Evolutionary conservation across 2,113 vertebrate genomes (phyloP).

Genomic region (Scomber japonicus): DNA sequence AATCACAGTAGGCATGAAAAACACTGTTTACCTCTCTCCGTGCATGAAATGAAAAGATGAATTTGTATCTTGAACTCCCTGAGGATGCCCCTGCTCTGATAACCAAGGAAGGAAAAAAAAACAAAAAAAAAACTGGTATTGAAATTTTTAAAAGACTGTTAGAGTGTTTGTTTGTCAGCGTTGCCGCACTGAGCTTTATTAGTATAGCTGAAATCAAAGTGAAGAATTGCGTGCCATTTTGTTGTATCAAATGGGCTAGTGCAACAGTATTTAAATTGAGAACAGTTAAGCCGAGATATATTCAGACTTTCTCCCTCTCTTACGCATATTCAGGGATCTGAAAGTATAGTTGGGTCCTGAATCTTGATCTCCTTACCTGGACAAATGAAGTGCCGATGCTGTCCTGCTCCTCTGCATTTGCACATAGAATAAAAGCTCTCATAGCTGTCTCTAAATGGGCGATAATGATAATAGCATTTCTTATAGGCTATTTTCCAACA

Average conservation of each 20-base stretch:
- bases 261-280: slow-evolving; percentile 2
- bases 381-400: not conserved
- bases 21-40: slow-evolving; percentile 49
- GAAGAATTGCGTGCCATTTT: slow-evolving; percentile 5
- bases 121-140: slow-evolving; percentile 9
- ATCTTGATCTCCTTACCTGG: not conserved
- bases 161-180: slow-evolving; percentile 44
- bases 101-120: not conserved
- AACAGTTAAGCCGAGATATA: slow-evolving; percentile 1
- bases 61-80: slow-evolving; percentile 45
- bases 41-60: slow-evolving; percentile 72
- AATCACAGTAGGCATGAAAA: slow-evolving; percentile 54
- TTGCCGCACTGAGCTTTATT: slow-evolving; percentile 42
- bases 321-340: slow-evolving; percentile 1
- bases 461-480: slow-evolving; percentile 67
- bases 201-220: slow-evolving; percentile 38
- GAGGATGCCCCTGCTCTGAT: slow-evolving; percentile 26
- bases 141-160: slow-evolving; percentile 23
- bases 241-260: slow-evolving; percentile 7
- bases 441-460: slow-evolving; percentile 54
- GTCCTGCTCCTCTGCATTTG: slow-evolving; percentile 18
- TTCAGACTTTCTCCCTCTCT: not conserved
- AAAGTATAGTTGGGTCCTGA: slow-evolving; percentile 3
- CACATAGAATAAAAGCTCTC: slow-evolving; percentile 39
- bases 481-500: slow-evolving; percentile 54